phyloP scores from a whole-genome alignment of 2,888 invertebrate genomes.

The Cosmopolites sordidus region DNA sequence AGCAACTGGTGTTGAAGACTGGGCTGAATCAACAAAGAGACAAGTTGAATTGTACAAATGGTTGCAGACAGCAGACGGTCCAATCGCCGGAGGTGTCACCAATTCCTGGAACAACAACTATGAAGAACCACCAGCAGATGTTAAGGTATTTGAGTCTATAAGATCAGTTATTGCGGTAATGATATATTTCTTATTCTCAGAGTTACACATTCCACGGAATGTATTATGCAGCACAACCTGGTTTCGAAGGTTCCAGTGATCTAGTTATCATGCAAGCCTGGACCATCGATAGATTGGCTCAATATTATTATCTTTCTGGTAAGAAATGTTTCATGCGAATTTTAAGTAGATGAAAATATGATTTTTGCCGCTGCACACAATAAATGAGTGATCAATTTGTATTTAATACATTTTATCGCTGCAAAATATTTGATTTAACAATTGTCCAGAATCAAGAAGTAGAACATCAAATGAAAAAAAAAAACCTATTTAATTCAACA shows the following conservation, averaged over 20 bases:
- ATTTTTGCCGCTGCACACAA: too few relatives aligned
- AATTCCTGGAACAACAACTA: conserved; percentile 33
- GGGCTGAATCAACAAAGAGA: conserved; percentile 28
- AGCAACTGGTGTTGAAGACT: conserved; percentile 29
- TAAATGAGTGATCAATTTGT: too few relatives aligned
- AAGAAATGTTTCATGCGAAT: neutral
- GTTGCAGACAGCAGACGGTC: conserved; percentile 32
- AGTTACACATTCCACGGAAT: conserved; percentile 17
- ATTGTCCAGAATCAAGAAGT: too few relatives aligned
- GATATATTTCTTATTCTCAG: conserved; percentile 1
- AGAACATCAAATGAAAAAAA: too few relatives aligned
- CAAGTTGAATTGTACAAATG: conserved; percentile 32
- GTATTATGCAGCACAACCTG: conserved; percentile 20
- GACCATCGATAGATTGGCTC: conserved; percentile 23
- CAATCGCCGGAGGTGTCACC: conserved; percentile 33
- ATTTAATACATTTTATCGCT: too few relatives aligned
- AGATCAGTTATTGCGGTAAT: neutral
- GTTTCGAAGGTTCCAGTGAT: conserved; percentile 18
- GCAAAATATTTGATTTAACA: too few relatives aligned
- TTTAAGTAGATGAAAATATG: too few relatives aligned
- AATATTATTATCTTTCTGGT: conserved; percentile 23
- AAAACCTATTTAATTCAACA: too few relatives aligned
- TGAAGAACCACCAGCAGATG: conserved; percentile 28
- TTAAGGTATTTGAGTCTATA: conserved; percentile 7
- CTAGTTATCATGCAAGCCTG: conserved; percentile 24